A percentile compares a stretch with the other conserved stretches of the same genome.
Evolutionary conservation across 1,140 invertebrate species (phyloP).

Genomic region (Nymphalis io): DNA sequence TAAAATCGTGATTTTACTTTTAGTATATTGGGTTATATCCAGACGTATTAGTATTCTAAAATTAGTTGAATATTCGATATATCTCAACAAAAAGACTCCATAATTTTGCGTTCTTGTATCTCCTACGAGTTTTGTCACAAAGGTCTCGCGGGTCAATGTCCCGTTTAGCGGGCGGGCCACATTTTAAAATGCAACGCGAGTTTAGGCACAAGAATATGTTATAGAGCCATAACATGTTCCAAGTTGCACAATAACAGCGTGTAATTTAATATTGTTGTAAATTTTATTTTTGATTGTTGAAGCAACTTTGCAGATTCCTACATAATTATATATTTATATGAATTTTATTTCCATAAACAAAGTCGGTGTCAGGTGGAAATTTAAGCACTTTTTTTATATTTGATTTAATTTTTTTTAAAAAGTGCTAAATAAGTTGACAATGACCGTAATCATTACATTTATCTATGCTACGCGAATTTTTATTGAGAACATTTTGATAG

Average conservation of each 20-base stretch:
- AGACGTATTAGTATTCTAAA: conserved; percentile 9
- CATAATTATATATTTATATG: no score
- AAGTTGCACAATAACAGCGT: background rate
- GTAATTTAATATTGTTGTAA: background rate
- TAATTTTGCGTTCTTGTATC: conserved; percentile 47
- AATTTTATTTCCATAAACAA: no score
- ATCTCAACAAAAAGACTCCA: conserved; percentile 46
- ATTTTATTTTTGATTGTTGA: background rate
- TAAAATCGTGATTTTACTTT: background rate
- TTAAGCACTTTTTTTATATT: no score
- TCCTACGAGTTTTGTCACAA: conserved; percentile 73
- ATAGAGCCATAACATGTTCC: conserved; percentile 13
- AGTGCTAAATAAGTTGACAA: no score
- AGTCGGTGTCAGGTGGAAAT: no score
- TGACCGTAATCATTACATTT: no score
- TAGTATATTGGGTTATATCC: background rate
- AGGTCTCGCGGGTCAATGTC: conserved; percentile 65
- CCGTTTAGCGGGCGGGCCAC: conserved; percentile 65
- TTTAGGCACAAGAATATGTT: conserved; percentile 39
- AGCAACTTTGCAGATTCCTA: no score
- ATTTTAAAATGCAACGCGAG: conserved; percentile 60
- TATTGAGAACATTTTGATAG: no score
- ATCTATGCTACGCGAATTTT: no score
- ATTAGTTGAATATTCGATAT: conserved; percentile 48
- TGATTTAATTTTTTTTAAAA: no score